Conservation (phyloP, 2,888 invertebrate species). For the Mactromeris polynyma region DNA sequence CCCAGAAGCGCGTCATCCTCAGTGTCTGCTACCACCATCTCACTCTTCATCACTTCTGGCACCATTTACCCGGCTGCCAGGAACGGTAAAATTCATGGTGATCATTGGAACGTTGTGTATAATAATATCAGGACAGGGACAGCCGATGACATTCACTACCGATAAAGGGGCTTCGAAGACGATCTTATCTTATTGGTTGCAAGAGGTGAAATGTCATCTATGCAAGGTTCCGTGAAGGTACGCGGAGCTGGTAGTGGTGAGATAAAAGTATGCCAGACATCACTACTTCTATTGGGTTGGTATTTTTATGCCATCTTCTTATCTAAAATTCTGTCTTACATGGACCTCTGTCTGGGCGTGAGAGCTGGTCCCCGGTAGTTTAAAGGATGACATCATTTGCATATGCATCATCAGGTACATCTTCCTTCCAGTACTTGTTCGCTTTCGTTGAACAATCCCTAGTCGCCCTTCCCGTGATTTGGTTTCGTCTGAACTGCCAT, state of each 20-base stretch:
- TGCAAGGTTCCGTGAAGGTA: too few species aligned
- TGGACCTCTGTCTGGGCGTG: conserved; percentile 30
- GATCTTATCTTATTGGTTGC: too few species aligned
- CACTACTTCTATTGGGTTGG: background rate
- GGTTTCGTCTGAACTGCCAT: background rate
- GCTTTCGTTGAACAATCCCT: conserved; percentile 20
- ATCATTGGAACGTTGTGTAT: too few species aligned
- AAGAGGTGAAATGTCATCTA: too few species aligned
- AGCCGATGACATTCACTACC: too few species aligned
- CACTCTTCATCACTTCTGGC: background rate
- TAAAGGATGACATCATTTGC: background rate
- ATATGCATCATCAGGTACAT: too few species aligned
- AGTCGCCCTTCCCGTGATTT: conserved; percentile 20
- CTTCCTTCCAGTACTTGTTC: background rate
- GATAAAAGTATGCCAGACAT: too few species aligned
- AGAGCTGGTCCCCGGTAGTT: conserved; percentile 29
- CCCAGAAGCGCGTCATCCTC: conserved; percentile 56
- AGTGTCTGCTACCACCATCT: conserved; percentile 50
- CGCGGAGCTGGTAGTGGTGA: too few species aligned
- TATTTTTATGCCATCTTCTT: background rate
- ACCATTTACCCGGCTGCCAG: conserved; percentile 13
- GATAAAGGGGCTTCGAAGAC: too few species aligned
- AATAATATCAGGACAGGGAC: too few species aligned
- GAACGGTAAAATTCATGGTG: too few species aligned
- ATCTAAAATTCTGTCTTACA: background rate